Evolutionary conservation across 2,797 vertebrate species (phyloP).

Genomic region (Ispidina lecontei): DNA sequence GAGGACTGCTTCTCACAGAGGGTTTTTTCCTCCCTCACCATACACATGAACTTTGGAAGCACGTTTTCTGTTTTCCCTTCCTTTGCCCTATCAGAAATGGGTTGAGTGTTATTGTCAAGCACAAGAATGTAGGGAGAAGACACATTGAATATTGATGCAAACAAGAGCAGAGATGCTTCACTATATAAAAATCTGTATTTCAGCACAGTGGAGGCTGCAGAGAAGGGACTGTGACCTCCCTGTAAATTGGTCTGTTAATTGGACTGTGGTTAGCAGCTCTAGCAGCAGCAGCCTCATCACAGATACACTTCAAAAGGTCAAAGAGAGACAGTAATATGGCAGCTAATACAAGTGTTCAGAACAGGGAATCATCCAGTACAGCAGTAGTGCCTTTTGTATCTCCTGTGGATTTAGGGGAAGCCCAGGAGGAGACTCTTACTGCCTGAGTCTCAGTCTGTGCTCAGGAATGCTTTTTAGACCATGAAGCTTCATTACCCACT

Average conservation of each 20-base stretch:
- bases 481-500: background rate
- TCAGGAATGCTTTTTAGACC: background rate
- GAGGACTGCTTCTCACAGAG: background rate
- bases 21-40: background rate
- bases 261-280: background rate
- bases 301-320: background rate
- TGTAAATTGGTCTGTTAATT: background rate
- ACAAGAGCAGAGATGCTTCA: background rate
- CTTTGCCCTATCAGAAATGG: background rate
- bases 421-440: background rate
- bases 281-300: background rate
- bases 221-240: background rate
- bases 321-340: background rate
- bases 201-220: background rate
- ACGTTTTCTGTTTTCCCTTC: background rate
- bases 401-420: background rate
- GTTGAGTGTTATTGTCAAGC: background rate
- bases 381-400: background rate
- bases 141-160: background rate
- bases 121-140: background rate
- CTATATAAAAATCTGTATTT: background rate
- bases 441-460: fast-evolving
- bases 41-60: background rate
- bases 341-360: background rate
- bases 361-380: background rate